phyloP scores from a whole-genome alignment of 2,113 vertebrate species.

The Megaceryle torquata region DNA sequence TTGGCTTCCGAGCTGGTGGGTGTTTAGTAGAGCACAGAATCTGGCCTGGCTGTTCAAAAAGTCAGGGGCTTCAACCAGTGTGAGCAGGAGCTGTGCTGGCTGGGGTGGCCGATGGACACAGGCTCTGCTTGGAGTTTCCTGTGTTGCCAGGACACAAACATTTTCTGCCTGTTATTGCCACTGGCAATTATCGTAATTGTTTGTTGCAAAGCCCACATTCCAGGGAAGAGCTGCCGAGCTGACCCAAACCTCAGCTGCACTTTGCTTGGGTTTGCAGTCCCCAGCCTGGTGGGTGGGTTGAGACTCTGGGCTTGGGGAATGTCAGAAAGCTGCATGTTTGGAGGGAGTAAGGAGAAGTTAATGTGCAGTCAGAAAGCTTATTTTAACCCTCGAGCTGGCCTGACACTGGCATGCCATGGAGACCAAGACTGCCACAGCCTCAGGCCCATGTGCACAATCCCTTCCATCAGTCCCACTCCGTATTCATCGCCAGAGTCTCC shows the following conservation, averaged over 20 bases:
- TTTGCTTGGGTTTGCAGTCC: neutral
- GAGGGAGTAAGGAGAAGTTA: neutral
- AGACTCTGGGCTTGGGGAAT: neutral
- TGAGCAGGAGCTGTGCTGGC: neutral
- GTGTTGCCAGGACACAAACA: conserved; percentile 1
- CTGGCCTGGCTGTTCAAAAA: neutral
- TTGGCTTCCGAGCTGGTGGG: neutral
- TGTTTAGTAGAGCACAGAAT: accelerated
- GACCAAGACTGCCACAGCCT: neutral
- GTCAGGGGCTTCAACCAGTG: accelerated
- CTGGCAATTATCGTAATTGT: conserved; percentile 16
- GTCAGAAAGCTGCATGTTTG: neutral
- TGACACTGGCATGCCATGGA: neutral
- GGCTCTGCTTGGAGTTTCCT: neutral
- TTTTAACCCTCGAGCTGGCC: neutral
- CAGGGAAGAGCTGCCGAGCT: neutral
- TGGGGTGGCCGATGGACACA: neutral
- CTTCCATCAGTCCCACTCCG: neutral
- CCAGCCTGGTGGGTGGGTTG: neutral
- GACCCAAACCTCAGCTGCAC: conserved; percentile 27
- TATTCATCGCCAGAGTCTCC: neutral
- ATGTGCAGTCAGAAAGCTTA: neutral
- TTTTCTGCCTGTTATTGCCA: conserved; percentile 27
- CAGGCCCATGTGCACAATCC: accelerated
- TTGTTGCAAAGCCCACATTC: conserved; percentile 10